phyloP scores from a whole-genome alignment of 2,797 vertebrate genomes.

The Eulemur albifrons region DNA sequence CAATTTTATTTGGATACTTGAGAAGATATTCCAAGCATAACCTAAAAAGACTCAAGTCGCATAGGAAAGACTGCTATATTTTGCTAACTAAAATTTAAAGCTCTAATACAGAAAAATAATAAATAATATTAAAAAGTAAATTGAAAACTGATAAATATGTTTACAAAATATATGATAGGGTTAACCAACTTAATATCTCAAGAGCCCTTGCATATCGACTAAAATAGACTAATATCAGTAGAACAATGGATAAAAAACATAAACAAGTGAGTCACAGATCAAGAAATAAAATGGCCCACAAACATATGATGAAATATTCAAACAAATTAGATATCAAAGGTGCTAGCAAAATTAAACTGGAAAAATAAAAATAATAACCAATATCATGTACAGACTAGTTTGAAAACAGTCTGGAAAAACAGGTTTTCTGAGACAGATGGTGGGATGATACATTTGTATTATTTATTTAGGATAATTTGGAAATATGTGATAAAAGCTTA shows the following conservation, averaged over 20 bases:
- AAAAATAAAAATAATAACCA: neutral
- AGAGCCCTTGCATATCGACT: neutral
- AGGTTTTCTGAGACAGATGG: neutral
- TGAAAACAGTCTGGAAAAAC: neutral
- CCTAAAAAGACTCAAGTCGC: neutral
- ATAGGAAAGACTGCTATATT: neutral
- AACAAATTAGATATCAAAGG: neutral
- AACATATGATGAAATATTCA: neutral
- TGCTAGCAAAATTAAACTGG: neutral
- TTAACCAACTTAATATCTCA: neutral
- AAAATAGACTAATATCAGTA: neutral
- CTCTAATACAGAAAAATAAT: neutral
- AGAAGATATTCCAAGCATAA: neutral
- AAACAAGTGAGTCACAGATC: neutral
- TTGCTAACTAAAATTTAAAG: slow-evolving; percentile 8
- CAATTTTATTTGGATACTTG: neutral
- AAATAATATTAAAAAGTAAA: slow-evolving; percentile 11
- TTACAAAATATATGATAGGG: neutral
- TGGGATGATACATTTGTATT: neutral
- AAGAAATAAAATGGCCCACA: neutral
- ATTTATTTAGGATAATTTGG: slow-evolving; percentile 16
- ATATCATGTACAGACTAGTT: neutral
- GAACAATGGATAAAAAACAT: neutral
- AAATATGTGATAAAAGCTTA: slow-evolving; percentile 28
- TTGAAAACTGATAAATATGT: neutral